Base-by-base conservation (phyloP, 53 echinoderm and acorn worm genomes). In the Luidia sarsii region DNA sequence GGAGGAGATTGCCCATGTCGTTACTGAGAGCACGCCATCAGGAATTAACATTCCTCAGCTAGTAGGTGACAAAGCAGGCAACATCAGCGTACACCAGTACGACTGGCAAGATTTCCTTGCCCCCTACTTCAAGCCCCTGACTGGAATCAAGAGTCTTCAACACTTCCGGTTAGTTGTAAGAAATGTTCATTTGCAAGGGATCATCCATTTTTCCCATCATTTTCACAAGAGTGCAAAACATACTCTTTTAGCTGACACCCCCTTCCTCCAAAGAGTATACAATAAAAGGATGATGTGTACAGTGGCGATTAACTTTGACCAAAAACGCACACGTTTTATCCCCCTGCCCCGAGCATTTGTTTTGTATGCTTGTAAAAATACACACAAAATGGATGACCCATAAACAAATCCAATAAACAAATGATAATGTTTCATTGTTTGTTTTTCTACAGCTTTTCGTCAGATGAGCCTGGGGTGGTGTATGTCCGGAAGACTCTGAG, bases 31-130 rank as follows among this genome's bases (percentile, higher is more conserved):
- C 15, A 6, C 45, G 5, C 15, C 21, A 11, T 39, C 43, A 3
- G 69, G 69, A 16, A 48, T 69, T 18, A 69, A 69, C 69, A 69
- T 69, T 27, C 16, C 69, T 5, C 45, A 69, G 7, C 25, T 69
- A 15, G 69, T 69, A 33, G 49, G 69, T 19, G 39, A 37, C 23
- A 48, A 69, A 22, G 25, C 29, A 46, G 69, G 69, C n/a, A 41
- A 37, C 15, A 23, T 69, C 28, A 28, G 21, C 31, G 30, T 45
- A 7, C 9, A 41, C 39, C 29, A 43, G 49, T 69, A 69, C 1
- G 3, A 69, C 43, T 69, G 74, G 69, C 69, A 69, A 8, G 39
- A 27, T 7, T 69, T 69, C 43, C 69, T 69, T 3, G 18, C 2
- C 15, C 69, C 69, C 29, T 69, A 25, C 49, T 69, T 69, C 27